Conservation (phyloP, 2,797 vertebrate species). For the Mus spretus region DNA sequence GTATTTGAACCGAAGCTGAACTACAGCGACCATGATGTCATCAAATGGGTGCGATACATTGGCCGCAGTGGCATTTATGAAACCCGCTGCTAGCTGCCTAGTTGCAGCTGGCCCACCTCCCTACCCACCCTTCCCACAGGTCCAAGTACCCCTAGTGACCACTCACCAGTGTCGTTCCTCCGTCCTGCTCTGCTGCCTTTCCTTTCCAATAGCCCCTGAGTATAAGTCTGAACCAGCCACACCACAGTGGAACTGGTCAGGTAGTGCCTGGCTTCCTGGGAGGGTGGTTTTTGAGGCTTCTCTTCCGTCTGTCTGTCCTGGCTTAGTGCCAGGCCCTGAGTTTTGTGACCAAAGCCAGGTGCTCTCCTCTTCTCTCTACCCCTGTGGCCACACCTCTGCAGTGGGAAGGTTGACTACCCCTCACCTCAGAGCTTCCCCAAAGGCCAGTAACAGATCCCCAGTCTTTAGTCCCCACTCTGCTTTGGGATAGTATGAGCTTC, state of each 20-base stretch:
- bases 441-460: conserved; percentile 76
- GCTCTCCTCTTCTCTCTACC: conserved; percentile 72
- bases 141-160: conserved; percentile 53
- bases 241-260: conserved; percentile 5
- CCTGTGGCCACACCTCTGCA: conserved; percentile 85
- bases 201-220: conserved; percentile 84
- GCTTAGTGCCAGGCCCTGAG: conserved; percentile 74
- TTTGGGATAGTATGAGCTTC: conserved; percentile 91
- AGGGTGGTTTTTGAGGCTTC: conserved; percentile 76
- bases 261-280: conserved; percentile 70
- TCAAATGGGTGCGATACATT: conserved; percentile 99
- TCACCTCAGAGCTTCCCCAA: conserved; percentile 75
- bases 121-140: conserved; percentile 29
- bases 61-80: conserved; percentile 99
- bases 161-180: conserved; percentile 84
- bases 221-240: conserved; percentile 85
- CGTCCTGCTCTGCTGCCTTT: conserved; percentile 83
- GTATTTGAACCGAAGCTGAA: conserved; percentile 99
- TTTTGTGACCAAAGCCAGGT: conserved; percentile 84
- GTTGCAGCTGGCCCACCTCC: conserved; percentile 58
- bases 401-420: conserved; percentile 73
- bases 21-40: conserved; percentile 99
- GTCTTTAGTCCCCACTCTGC: conserved; percentile 85
- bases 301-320: conserved; percentile 65
- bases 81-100: conserved; percentile 95